Conservation (phyloP, 2,113 vertebrate genomes). For the Gasterosteus aculeatus region DNA sequence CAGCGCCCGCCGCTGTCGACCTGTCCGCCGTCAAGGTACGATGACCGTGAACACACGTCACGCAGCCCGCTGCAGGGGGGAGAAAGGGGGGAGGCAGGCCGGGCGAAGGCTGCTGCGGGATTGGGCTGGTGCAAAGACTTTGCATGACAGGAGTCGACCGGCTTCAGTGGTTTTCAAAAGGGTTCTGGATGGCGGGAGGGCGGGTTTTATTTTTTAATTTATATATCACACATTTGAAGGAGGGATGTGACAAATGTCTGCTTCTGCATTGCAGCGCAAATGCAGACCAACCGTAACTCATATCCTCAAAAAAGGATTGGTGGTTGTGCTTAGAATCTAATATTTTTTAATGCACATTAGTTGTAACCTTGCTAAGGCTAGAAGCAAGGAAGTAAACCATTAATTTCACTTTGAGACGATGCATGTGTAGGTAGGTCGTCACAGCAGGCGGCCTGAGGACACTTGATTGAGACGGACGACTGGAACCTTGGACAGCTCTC, state of each 20-base stretch:
- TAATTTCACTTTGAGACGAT: neutral
- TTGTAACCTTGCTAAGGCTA: neutral
- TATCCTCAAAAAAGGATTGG: neutral
- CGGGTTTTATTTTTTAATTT: neutral
- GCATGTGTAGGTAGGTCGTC: neutral
- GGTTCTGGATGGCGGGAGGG: neutral
- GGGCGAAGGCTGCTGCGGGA: conserved; percentile 4
- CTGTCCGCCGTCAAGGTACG: conserved; percentile 82
- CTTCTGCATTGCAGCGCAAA: neutral
- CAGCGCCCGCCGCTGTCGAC: conserved; percentile 64
- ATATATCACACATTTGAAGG: neutral
- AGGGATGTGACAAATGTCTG: neutral
- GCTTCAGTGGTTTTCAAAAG: neutral
- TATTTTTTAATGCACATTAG: neutral
- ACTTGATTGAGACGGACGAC: conserved; percentile 6
- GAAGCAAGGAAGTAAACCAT: neutral
- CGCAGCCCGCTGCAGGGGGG: neutral
- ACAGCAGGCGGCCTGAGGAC: conserved; percentile 6
- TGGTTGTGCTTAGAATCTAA: too few species aligned
- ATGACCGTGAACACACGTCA: neutral
- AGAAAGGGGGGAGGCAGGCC: neutral
- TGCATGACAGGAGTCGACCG: conserved; percentile 9
- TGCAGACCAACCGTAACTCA: neutral
- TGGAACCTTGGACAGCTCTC: conserved; percentile 74
- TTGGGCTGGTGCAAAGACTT: conserved; percentile 4